Conservation (phyloP, 2,888 invertebrate species). For the Volucella inanis region DNA sequence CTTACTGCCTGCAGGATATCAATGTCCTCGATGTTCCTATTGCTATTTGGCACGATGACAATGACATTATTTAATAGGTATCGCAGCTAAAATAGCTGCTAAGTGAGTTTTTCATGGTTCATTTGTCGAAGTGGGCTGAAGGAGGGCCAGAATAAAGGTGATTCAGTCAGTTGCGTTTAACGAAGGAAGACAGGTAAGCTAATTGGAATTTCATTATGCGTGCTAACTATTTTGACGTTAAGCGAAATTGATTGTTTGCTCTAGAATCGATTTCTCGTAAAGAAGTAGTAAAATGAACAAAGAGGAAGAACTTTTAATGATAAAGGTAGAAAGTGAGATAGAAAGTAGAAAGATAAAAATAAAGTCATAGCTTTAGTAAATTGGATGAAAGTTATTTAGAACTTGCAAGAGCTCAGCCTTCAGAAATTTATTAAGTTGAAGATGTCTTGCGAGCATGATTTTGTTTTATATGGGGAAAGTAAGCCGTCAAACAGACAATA, state of each 20-base stretch:
- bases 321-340: no score
- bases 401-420: no score
- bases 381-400: no score
- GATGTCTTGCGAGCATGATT: no score
- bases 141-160: background rate
- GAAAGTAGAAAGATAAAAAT: no score
- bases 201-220: constrained; percentile 68
- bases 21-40: constrained; percentile 69
- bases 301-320: background rate
- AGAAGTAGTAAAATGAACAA: constrained; percentile 6
- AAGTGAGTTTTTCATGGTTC: constrained; percentile 71
- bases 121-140: constrained; percentile 36
- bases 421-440: no score
- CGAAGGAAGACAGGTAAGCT: constrained; percentile 56
- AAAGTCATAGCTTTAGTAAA: no score
- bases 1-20: constrained; percentile 65
- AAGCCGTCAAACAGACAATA: no score
- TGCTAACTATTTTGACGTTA: constrained; percentile 41
- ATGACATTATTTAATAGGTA: constrained; percentile 74
- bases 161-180: constrained; percentile 35
- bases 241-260: constrained; percentile 55
- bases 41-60: constrained; percentile 73
- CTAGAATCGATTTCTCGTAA: constrained; percentile 52
- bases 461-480: no score
- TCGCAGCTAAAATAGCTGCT: constrained; percentile 68